Evolutionary conservation across 2,113 vertebrate genomes (phyloP).

Genomic region (Oncorhynchus kisutch): DNA sequence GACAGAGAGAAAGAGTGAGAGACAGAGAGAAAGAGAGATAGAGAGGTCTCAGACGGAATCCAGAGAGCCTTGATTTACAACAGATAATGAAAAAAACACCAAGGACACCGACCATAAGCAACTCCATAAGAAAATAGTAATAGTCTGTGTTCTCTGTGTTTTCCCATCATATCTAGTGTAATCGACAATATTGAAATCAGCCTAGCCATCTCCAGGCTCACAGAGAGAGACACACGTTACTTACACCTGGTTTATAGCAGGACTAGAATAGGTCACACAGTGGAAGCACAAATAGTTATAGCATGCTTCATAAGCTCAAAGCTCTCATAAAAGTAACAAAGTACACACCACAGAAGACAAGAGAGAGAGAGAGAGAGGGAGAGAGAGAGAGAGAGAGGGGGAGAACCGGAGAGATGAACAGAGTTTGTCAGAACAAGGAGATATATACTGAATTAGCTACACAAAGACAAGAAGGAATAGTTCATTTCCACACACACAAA

Average conservation of each 20-base stretch:
- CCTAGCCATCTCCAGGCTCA: not conserved
- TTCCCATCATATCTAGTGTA: slow-evolving; percentile 51
- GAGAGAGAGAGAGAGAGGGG: not conserved
- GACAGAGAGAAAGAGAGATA: not conserved
- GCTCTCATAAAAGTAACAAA: slow-evolving; percentile 22
- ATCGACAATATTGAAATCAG: slow-evolving; percentile 33
- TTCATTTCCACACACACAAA: not conserved
- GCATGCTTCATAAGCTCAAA: slow-evolving; percentile 34
- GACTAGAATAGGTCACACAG: slow-evolving; percentile 39
- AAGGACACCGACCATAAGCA: not conserved
- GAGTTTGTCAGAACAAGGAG: slow-evolving; percentile 2
- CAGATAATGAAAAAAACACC: not conserved
- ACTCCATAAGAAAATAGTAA: not conserved
- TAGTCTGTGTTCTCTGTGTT: slow-evolving; percentile 33
- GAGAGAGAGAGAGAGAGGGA: not conserved
- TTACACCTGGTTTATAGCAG: slow-evolving; percentile 39
- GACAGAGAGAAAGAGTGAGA: not conserved
- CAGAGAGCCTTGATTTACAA: slow-evolving; percentile 17
- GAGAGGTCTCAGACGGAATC: slow-evolving; percentile 30
- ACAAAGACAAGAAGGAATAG: not conserved
- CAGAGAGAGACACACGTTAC: slow-evolving; percentile 1
- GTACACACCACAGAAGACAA: not conserved
- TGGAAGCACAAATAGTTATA: slow-evolving; percentile 20
- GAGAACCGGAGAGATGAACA: not conserved
- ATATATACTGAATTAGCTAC: not conserved